These are phyloP conservation scores for Mesoclemmys tuberculata DNA, from an alignment of 2,113 vertebrate genomes.

Conservation along the genomic window DNA sequence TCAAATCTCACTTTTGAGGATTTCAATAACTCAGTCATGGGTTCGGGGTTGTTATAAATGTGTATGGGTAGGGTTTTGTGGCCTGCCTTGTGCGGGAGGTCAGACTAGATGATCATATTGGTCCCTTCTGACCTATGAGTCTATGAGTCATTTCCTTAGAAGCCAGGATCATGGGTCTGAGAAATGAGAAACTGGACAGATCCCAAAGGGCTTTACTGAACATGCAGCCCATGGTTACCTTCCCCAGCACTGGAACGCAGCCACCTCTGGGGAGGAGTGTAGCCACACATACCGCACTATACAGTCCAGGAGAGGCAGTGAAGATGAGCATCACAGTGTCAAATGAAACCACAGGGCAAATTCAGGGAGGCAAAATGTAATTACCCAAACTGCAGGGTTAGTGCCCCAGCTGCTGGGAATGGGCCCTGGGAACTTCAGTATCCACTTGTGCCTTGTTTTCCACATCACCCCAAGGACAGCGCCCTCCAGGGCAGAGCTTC, in stretches of 20 bases:
- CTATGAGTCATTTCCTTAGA: neutral
- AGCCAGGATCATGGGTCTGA: neutral
- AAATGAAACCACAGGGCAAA: neutral
- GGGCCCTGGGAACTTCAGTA: no score
- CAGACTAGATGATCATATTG: no score
- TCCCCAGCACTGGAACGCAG: neutral
- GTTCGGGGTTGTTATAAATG: no score
- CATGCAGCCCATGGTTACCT: neutral
- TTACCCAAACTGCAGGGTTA: accelerated
- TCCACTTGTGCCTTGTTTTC: no score
- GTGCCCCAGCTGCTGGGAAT: neutral
- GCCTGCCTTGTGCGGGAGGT: no score
- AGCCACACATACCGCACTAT: neutral
- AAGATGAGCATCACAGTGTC: neutral
- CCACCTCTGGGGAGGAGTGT: neutral
- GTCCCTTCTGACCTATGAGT: no score
- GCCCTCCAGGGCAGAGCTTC: no score
- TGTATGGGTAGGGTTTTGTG: no score
- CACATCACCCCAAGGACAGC: no score
- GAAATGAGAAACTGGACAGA: neutral
- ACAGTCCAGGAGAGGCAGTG: neutral
- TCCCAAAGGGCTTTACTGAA: neutral
- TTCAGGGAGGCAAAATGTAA: accelerated
- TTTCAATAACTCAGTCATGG: no score
- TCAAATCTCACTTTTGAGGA: no score